Conservation (phyloP, 2,888 invertebrate species). For the Ectemnius continuus region DNA sequence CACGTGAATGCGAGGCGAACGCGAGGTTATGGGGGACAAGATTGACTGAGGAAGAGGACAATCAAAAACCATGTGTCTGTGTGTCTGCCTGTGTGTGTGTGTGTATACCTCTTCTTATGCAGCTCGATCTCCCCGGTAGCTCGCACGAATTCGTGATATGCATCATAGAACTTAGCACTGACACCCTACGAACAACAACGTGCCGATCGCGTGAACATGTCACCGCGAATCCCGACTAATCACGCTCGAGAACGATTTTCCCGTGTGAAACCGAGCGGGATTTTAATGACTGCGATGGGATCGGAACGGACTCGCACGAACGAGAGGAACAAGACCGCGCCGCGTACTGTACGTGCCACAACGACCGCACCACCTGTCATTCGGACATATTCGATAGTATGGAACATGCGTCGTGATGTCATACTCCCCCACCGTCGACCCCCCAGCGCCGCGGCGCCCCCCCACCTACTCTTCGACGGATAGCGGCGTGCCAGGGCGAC, state of each 20-base stretch:
- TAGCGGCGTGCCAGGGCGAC: background rate
- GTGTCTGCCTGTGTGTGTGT: background rate
- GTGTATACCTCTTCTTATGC: slow-evolving; percentile 69
- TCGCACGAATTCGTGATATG: slow-evolving; percentile 68
- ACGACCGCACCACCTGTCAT: slow-evolving; percentile 74
- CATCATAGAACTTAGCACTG: slow-evolving; percentile 71
- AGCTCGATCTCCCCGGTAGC: slow-evolving; percentile 69
- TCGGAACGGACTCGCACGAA: background rate
- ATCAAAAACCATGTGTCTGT: background rate
- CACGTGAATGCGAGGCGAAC: too few relatives aligned
- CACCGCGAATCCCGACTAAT: slow-evolving; percentile 49
- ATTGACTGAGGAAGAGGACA: too few relatives aligned
- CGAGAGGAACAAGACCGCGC: slow-evolving; percentile 13
- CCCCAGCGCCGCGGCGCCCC: too few relatives aligned
- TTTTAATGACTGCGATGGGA: background rate
- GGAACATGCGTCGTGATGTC: slow-evolving; percentile 72
- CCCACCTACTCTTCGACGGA: background rate
- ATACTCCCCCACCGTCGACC: slow-evolving; percentile 38
- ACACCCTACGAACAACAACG: slow-evolving; percentile 67
- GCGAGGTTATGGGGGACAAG: too few relatives aligned
- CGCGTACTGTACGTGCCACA: slow-evolving; percentile 32
- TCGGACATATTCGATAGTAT: slow-evolving; percentile 71
- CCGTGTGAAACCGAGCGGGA: too few relatives aligned
- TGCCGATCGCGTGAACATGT: slow-evolving; percentile 61
- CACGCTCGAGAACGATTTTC: background rate